phyloP scores from a whole-genome alignment of 2,888 invertebrate species.

The Leptopilina syphax region DNA sequence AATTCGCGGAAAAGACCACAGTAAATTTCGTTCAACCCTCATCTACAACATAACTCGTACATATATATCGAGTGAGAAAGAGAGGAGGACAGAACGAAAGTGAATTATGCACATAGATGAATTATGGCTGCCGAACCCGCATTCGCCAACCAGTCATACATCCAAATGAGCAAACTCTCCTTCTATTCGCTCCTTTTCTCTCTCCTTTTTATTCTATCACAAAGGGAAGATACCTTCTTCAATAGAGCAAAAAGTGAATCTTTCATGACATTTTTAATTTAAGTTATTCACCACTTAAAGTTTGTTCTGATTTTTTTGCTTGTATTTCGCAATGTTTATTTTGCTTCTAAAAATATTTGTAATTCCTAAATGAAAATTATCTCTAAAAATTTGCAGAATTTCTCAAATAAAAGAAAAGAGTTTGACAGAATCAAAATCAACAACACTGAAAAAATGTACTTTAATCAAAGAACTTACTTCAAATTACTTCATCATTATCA shows the following conservation, averaged over 20 bases:
- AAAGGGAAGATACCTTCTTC: neutral
- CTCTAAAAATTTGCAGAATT: no score
- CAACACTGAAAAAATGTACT: no score
- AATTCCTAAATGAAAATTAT: no score
- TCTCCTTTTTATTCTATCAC: neutral
- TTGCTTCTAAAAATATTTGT: no score
- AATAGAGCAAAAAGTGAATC: slow-evolving; percentile 6
- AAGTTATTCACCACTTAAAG: neutral
- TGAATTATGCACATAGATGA: slow-evolving; percentile 31
- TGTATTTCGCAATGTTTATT: no score
- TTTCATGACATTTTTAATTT: neutral
- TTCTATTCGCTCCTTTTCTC: neutral
- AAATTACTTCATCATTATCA: no score
- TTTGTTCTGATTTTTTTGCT: no score
- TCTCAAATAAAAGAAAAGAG: no score
- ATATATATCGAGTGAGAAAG: slow-evolving; percentile 2
- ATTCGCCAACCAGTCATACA: slow-evolving; percentile 1
- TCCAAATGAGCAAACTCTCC: slow-evolving; percentile 3
- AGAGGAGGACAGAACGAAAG: neutral
- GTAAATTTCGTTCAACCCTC: slow-evolving; percentile 32
- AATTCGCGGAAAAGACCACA: slow-evolving; percentile 33
- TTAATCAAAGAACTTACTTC: no score
- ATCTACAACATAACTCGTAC: neutral
- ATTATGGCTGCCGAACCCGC: neutral
- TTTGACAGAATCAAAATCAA: no score